These are phyloP conservation scores for Kryptolebias ocellatus DNA, from an alignment of 2,797 vertebrate genomes.

Conservation along the genomic window DNA sequence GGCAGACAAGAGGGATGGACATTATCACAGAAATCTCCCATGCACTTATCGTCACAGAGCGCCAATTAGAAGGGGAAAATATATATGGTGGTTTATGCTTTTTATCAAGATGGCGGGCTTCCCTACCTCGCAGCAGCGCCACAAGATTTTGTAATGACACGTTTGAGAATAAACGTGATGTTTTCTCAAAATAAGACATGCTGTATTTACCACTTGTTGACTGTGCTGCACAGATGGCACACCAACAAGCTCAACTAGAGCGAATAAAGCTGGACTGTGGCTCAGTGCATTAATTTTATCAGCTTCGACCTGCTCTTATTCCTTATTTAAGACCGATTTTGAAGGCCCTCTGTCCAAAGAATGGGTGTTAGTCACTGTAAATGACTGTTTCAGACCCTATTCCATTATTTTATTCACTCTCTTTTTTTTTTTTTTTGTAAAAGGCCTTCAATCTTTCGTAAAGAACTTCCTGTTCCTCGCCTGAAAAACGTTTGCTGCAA, in stretches of 20 bases:
- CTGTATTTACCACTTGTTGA: slow-evolving; percentile 71
- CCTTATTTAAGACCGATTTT: neutral
- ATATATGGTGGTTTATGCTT: neutral
- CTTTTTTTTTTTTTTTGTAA: neutral
- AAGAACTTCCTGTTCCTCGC: neutral
- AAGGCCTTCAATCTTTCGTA: slow-evolving; percentile 7
- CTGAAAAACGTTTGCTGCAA: neutral
- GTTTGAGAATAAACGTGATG: slow-evolving; percentile 58
- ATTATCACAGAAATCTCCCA: slow-evolving; percentile 10
- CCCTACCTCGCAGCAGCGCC: slow-evolving; percentile 38
- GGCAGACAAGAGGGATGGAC: slow-evolving; percentile 35
- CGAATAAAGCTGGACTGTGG: slow-evolving; percentile 71
- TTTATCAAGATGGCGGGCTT: slow-evolving; percentile 44
- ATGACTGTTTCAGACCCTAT: neutral
- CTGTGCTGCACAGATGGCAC: slow-evolving; percentile 68
- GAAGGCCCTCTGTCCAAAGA: too few species aligned
- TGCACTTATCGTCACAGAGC: slow-evolving; percentile 4
- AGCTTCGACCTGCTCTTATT: slow-evolving; percentile 3
- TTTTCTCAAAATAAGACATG: slow-evolving; percentile 58
- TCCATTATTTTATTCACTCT: neutral
- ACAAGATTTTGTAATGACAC: slow-evolving; percentile 49
- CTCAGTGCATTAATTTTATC: slow-evolving; percentile 45
- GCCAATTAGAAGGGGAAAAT: slow-evolving; percentile 1
- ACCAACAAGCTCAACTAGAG: slow-evolving; percentile 52
- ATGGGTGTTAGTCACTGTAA: neutral